Conservation (phyloP, 2,888 invertebrate species). For the Reticulitermes lucifugus region DNA sequence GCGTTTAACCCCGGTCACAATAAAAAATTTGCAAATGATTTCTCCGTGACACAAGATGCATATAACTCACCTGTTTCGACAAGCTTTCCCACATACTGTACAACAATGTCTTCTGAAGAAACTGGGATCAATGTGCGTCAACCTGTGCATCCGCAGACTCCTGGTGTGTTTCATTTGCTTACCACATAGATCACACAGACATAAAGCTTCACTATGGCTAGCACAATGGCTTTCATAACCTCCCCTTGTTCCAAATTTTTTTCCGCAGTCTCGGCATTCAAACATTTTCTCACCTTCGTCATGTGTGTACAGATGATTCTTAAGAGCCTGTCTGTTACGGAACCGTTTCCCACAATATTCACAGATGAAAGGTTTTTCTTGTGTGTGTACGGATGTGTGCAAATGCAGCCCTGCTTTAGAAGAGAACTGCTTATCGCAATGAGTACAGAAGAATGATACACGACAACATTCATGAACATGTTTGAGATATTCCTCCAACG, state of each 20-base stretch:
- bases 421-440: not conserved
- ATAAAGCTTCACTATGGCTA: constrained; percentile 11
- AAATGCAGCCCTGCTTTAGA: not conserved
- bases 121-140: constrained; percentile 23
- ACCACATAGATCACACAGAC: constrained; percentile 40
- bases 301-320: constrained; percentile 29
- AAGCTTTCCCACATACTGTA: constrained; percentile 38
- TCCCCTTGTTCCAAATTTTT: constrained; percentile 21
- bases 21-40: no score
- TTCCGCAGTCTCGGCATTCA: constrained; percentile 28
- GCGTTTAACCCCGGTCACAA: no score
- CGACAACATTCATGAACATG: not conserved
- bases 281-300: constrained; percentile 1
- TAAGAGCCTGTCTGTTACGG: constrained; percentile 22
- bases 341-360: constrained; percentile 41
- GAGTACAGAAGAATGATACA: not conserved
- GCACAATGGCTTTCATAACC: constrained; percentile 12
- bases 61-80: constrained; percentile 37
- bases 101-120: constrained; percentile 35
- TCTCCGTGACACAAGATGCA: no score
- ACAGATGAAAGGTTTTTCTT: constrained; percentile 26
- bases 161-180: constrained; percentile 26
- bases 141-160: constrained; percentile 14
- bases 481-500: not conserved
- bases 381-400: constrained; percentile 16